Evolutionary conservation across 37 sponge, comb jelly and placozoan genomes (phyloP).

Genomic region (Chondrosia reniformis): DNA sequence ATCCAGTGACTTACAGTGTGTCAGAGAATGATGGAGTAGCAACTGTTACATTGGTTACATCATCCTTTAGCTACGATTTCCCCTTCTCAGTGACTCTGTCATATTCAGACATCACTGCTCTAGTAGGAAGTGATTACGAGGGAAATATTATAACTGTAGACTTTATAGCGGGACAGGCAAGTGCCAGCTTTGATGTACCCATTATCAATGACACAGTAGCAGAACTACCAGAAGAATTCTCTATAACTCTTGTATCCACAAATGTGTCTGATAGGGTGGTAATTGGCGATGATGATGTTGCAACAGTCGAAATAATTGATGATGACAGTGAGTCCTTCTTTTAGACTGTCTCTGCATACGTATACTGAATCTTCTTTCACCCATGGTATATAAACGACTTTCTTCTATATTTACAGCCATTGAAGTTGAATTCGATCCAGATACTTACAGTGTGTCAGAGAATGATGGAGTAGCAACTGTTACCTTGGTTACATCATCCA

Average conservation of each 20-base stretch:
- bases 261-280: neutral
- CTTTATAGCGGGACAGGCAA: neutral
- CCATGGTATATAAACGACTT: too few species aligned
- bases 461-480: neutral
- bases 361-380: too few species aligned
- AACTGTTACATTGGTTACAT: too few species aligned
- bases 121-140: too few species aligned
- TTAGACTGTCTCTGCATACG: too few species aligned
- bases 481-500: too few species aligned
- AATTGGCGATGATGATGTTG: neutral
- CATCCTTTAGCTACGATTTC: too few species aligned
- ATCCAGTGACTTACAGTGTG: too few species aligned
- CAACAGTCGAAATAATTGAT: constrained; percentile 5
- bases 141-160: neutral
- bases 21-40: too few species aligned
- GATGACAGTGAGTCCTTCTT: constrained; percentile 14
- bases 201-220: neutral
- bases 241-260: neutral
- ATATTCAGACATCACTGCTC: too few species aligned
- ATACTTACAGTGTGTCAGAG: neutral
- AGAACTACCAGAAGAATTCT: neutral
- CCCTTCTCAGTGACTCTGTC: too few species aligned
- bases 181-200: neutral
- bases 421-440: constrained; percentile 1
- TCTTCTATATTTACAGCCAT: too few species aligned